phyloP scores from a whole-genome alignment of 2,797 vertebrate species.

The Echiichthys vipera region DNA sequence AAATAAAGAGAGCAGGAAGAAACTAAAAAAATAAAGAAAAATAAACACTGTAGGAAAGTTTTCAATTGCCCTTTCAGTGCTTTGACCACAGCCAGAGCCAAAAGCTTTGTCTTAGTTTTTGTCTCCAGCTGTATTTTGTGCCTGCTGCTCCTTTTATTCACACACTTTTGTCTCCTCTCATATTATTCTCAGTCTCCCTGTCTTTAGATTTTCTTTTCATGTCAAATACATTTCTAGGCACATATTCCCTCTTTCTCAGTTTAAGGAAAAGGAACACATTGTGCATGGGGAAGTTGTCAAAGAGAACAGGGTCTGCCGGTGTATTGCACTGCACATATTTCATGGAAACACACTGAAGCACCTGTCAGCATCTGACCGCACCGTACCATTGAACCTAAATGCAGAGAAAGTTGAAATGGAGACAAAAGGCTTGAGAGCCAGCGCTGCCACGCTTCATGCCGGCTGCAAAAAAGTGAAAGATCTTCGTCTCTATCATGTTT shows the following conservation, averaged over 20 bases:
- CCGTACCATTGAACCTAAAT: constrained; percentile 19
- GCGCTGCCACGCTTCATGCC: constrained; percentile 12
- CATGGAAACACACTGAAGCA: constrained; percentile 29
- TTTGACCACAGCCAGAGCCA: constrained; percentile 27
- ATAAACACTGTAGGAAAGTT: constrained; percentile 34
- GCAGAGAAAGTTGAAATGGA: constrained; percentile 18
- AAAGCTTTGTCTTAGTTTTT: constrained; percentile 37
- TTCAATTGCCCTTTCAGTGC: constrained; percentile 28
- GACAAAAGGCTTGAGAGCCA: constrained; percentile 20
- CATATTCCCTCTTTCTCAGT: constrained; percentile 28
- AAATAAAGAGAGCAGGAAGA: constrained; percentile 14
- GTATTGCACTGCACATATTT: constrained; percentile 27
- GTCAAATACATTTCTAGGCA: constrained; percentile 41
- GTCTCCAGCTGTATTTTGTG: constrained; percentile 36
- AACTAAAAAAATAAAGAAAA: constrained; percentile 30
- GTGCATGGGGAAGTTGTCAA: constrained; percentile 14
- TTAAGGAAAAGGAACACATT: constrained; percentile 25
- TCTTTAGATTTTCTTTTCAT: constrained; percentile 33
- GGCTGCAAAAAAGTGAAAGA: constrained; percentile 20
- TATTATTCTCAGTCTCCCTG: constrained; percentile 29
- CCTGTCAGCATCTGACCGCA: constrained; percentile 57
- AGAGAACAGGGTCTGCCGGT: background rate
- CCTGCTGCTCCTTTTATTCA: constrained; percentile 45
- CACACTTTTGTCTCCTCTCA: constrained; percentile 37
- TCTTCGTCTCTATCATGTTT: constrained; percentile 31